Percentiles rank a stretch among this genome's conserved stretches.
These are phyloP conservation scores for Mobula birostris DNA, from an alignment of 2,113 vertebrate species.

Conservation along the genomic window DNA sequence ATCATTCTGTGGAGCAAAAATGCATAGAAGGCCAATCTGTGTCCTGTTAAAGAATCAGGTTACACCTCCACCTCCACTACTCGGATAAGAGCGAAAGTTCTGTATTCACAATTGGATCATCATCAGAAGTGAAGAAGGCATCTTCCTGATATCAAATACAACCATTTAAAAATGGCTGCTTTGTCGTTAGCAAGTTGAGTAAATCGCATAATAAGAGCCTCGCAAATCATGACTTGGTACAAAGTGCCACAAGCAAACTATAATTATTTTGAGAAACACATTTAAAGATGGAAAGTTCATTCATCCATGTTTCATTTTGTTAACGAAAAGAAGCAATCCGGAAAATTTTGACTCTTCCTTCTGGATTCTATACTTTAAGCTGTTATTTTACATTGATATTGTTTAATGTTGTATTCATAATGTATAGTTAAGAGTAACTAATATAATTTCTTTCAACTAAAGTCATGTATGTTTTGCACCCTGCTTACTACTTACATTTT, in stretches of 20 bases:
- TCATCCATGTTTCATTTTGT: background rate
- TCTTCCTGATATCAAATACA: conserved; percentile 8
- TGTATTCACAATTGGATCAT: background rate
- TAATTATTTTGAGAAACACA: background rate
- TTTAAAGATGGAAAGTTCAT: background rate
- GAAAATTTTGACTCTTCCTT: background rate
- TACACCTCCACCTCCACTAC: no score
- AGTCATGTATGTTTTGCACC: conserved; percentile 29
- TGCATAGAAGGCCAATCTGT: background rate
- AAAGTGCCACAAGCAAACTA: background rate
- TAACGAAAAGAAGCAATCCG: background rate
- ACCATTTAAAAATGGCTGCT: background rate
- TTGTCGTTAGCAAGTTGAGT: background rate
- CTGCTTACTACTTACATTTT: conserved; percentile 33
- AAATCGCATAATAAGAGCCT: background rate
- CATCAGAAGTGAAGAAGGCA: background rate
- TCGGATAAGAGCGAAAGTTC: background rate
- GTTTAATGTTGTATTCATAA: conserved; percentile 26
- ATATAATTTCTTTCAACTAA: conserved; percentile 34
- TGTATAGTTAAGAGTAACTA: conserved; percentile 35
- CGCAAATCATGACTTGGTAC: background rate
- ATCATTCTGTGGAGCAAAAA: background rate
- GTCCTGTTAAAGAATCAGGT: no score
- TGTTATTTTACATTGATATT: conserved; percentile 10
- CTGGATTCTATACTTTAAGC: conserved; percentile 13